Percentiles rank a stretch among this genome's conserved stretches.
Conservation (phyloP, 2,113 vertebrate species). For the Chaetodon trifascialis region DNA sequence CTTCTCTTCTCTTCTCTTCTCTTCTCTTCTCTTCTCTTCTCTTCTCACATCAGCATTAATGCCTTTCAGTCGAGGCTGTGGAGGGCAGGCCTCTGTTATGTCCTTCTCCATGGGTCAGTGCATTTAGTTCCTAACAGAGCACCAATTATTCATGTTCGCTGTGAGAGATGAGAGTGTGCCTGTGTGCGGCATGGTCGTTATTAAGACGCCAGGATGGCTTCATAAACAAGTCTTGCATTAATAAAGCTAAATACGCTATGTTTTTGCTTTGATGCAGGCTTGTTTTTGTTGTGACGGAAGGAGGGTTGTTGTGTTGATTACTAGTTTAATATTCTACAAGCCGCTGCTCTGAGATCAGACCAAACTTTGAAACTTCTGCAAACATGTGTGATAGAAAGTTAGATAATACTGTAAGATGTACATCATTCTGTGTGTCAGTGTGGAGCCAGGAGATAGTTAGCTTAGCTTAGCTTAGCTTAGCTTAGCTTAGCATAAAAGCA, state of each 20-base stretch:
- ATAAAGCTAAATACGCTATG: conserved; percentile 34
- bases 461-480: neutral
- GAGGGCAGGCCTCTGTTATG: conserved; percentile 24
- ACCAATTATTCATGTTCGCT: conserved; percentile 60
- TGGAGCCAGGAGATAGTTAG: neutral
- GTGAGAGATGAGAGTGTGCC: conserved; percentile 59
- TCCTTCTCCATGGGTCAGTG: conserved; percentile 39
- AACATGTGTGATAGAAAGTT: too few relatives aligned
- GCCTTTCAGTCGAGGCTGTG: neutral
- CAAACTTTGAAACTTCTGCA: conserved; percentile 6
- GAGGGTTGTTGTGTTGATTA: conserved; percentile 39
- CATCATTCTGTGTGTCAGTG: neutral
- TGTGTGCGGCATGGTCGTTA: conserved; percentile 30
- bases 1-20: too few relatives aligned
- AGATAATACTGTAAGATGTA: neutral
- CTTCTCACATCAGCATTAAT: conserved; percentile 27
- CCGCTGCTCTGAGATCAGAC: neutral
- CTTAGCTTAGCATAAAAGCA: neutral
- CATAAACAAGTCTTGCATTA: conserved; percentile 61
- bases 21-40: too few relatives aligned
- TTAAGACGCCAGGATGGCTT: conserved; percentile 61
- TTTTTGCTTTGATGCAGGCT: conserved; percentile 22
- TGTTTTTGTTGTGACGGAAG: conserved; percentile 65
- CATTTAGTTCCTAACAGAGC: conserved; percentile 56
- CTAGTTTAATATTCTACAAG: conserved; percentile 48